These are phyloP conservation scores for Lethenteron reissneri DNA, from an alignment of 2,113 vertebrate genomes.

Conservation along the genomic window DNA sequence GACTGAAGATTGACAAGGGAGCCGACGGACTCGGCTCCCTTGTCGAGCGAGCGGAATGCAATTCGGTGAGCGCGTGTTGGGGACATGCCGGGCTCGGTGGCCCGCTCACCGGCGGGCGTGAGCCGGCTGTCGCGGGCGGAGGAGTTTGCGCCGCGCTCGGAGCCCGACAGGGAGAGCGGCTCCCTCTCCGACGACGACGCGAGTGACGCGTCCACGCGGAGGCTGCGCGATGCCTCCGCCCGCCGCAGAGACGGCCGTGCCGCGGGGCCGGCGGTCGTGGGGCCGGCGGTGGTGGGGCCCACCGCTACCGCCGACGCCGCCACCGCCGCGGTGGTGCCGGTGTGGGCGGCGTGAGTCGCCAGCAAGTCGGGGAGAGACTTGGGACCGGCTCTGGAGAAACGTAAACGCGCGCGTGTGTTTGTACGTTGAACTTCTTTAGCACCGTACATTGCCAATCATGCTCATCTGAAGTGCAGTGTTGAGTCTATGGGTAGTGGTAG, in stretches of 20 bases:
- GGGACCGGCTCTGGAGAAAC: too few relatives aligned
- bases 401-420: too few relatives aligned
- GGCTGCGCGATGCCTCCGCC: conserved; percentile 24
- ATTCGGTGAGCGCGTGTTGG: too few relatives aligned
- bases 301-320: conserved; percentile 19
- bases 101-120: conserved; percentile 12
- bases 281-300: conserved; percentile 9
- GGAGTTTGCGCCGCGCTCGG: conserved; percentile 3
- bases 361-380: not conserved
- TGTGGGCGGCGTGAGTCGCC: conserved; percentile 6
- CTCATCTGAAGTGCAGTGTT: too few relatives aligned
- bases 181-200: conserved; percentile 10
- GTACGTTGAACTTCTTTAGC: too few relatives aligned
- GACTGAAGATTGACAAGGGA: not conserved
- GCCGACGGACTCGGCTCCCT: not conserved
- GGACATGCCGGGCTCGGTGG: conserved; percentile 8
- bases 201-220: conserved; percentile 13
- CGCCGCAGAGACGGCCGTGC: conserved; percentile 19
- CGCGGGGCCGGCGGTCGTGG: conserved; percentile 8
- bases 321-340: conserved; percentile 27
- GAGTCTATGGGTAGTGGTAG: too few relatives aligned
- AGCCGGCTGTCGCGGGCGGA: conserved; percentile 7
- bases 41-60: not conserved
- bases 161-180: conserved; percentile 8
- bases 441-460: too few relatives aligned